These are phyloP conservation scores for Lophotis ruficrista DNA, from an alignment of 2,113 vertebrate species.

Conservation along the genomic window DNA sequence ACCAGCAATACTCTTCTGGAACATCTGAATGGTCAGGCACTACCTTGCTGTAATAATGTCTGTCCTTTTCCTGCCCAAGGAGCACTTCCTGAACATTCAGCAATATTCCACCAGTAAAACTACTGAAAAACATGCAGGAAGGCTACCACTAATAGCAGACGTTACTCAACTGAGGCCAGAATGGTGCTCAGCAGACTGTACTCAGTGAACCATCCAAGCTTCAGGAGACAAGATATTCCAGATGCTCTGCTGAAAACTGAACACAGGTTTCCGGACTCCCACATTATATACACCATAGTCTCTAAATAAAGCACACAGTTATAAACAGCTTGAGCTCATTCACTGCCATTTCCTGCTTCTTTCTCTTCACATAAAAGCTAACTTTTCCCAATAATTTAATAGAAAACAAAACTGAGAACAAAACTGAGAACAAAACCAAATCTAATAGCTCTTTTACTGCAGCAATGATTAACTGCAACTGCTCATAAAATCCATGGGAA, in stretches of 20 bases:
- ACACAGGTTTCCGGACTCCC: neutral
- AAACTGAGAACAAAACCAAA: neutral
- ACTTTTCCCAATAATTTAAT: neutral
- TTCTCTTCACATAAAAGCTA: neutral
- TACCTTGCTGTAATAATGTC: neutral
- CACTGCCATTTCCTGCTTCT: conserved; percentile 32
- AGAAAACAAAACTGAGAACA: neutral
- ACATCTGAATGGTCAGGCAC: neutral
- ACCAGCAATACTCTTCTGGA: neutral
- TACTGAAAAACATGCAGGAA: neutral
- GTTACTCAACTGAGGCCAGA: neutral
- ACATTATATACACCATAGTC: neutral
- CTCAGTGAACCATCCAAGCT: neutral
- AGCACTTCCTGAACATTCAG: neutral
- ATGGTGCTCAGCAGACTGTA: neutral
- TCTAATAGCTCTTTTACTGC: neutral
- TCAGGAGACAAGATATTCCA: neutral
- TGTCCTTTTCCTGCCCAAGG: neutral
- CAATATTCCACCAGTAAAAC: neutral
- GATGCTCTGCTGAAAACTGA: neutral
- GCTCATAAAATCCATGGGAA: neutral
- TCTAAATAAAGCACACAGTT: neutral
- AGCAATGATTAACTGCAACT: neutral
- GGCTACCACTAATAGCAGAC: neutral
- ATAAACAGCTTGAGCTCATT: conserved; percentile 12